Conservation (phyloP, 1,140 invertebrate genomes). For the Apis florea region DNA sequence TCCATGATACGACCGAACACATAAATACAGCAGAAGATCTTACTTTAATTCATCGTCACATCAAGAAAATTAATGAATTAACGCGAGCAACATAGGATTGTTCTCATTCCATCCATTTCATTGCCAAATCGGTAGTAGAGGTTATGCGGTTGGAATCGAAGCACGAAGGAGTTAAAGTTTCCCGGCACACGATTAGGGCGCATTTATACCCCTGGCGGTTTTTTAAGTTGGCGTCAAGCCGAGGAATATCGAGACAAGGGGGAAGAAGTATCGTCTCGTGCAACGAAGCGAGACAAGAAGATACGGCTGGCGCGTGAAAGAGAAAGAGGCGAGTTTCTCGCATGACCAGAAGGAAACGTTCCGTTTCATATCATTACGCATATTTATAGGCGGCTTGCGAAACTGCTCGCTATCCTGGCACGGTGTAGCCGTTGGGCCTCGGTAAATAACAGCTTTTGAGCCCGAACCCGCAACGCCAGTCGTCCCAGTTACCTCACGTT, state of each 20-base stretch:
- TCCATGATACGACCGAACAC: too few species aligned
- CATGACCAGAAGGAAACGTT: slow-evolving; percentile 48
- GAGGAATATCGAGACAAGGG: neutral
- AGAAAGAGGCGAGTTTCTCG: slow-evolving; percentile 14
- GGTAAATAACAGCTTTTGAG: slow-evolving; percentile 68
- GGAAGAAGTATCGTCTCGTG: neutral
- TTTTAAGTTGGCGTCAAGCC: slow-evolving; percentile 27
- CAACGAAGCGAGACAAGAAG: neutral
- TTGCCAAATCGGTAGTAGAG: slow-evolving; percentile 28
- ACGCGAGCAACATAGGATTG: neutral
- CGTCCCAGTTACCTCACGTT: slow-evolving; percentile 60
- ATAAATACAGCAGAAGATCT: too few species aligned
- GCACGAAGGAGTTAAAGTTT: slow-evolving; percentile 22
- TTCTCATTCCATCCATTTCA: neutral
- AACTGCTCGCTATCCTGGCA: slow-evolving; percentile 42
- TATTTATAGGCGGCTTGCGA: slow-evolving; percentile 65
- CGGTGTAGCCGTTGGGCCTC: slow-evolving; percentile 34
- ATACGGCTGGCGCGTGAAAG: neutral
- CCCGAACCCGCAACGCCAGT: slow-evolving; percentile 48
- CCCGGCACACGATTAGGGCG: slow-evolving; percentile 15
- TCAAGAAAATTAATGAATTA: neutral
- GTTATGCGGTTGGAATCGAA: neutral
- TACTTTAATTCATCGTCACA: neutral
- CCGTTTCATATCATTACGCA: slow-evolving; percentile 67
- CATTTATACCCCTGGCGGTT: slow-evolving; percentile 12